Evolutionary conservation across 2,113 vertebrate genomes (phyloP).

Genomic region (Petrocephalus microphthalmus): DNA sequence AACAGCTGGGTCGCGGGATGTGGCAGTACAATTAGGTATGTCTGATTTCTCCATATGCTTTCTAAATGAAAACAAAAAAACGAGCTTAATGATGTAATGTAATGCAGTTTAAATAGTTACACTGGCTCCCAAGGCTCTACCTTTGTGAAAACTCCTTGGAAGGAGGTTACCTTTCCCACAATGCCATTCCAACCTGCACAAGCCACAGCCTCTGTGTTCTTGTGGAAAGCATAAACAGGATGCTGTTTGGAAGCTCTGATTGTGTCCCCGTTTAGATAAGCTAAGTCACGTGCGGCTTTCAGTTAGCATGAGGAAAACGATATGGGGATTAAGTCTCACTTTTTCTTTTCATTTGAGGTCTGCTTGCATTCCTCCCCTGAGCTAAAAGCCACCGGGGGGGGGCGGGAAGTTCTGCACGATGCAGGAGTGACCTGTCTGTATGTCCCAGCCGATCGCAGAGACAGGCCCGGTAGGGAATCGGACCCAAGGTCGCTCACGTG

Average conservation of each 20-base stretch:
- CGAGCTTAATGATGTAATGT: background rate
- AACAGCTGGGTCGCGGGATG: background rate
- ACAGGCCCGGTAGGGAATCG: background rate
- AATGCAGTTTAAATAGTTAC: background rate
- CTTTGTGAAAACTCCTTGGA: background rate
- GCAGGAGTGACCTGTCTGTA: background rate
- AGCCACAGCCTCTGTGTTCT: background rate
- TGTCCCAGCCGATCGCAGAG: background rate
- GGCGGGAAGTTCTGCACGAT: background rate
- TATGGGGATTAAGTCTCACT: conserved; percentile 13
- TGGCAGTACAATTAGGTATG: background rate
- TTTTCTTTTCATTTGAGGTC: background rate
- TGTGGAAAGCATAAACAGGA: background rate
- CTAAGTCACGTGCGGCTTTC: background rate
- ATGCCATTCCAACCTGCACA: background rate
- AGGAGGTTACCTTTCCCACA: background rate
- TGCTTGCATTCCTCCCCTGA: background rate
- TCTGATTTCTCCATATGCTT: background rate
- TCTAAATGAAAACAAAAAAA: background rate
- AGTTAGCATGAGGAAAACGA: background rate
- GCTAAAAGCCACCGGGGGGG: background rate
- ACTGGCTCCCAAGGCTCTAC: background rate
- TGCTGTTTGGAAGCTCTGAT: background rate
- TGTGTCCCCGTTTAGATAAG: conserved; percentile 3
- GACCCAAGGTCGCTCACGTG: conserved; percentile 5